Conservation (phyloP, 2,888 invertebrate species). For the Acanthosepion lycidas region DNA sequence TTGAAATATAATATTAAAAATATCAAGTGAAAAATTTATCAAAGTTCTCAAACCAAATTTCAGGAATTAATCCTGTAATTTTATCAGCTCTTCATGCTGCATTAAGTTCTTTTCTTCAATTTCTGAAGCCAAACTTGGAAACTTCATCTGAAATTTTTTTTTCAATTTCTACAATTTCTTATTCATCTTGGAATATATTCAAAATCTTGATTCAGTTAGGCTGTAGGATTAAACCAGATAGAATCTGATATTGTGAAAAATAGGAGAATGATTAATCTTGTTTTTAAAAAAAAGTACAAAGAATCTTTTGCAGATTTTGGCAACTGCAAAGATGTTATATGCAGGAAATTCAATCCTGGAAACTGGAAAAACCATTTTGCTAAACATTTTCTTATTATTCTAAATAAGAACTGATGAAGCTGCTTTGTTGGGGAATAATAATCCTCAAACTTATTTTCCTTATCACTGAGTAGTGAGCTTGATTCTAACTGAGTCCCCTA, state of each 20-base stretch:
- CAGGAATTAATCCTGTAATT: not conserved
- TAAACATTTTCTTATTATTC: too few relatives aligned
- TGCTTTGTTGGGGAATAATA: too few relatives aligned
- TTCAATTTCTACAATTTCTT: not conserved
- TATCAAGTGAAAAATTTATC: not conserved
- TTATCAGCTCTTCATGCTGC: not conserved
- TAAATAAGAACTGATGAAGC: too few relatives aligned
- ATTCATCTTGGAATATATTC: not conserved
- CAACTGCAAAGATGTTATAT: not conserved
- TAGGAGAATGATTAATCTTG: too few relatives aligned
- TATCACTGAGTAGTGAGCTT: not conserved
- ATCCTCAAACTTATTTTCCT: too few relatives aligned
- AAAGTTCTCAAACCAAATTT: not conserved
- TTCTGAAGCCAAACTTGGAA: not conserved
- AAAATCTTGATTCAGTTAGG: not conserved
- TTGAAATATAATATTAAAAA: not conserved
- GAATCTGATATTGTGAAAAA: not conserved
- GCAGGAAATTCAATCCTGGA: too few relatives aligned
- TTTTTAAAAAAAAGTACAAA: too few relatives aligned
- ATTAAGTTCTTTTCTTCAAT: not conserved
- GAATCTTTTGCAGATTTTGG: not conserved
- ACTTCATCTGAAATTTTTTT: not conserved
- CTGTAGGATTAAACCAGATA: not conserved
- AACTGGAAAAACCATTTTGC: too few relatives aligned
- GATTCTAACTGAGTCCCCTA: not conserved